A percentile compares a stretch with the other conserved stretches of the same genome.
phyloP scores from a whole-genome alignment of 2,113 vertebrate species.

The Ciconia boyciana region DNA sequence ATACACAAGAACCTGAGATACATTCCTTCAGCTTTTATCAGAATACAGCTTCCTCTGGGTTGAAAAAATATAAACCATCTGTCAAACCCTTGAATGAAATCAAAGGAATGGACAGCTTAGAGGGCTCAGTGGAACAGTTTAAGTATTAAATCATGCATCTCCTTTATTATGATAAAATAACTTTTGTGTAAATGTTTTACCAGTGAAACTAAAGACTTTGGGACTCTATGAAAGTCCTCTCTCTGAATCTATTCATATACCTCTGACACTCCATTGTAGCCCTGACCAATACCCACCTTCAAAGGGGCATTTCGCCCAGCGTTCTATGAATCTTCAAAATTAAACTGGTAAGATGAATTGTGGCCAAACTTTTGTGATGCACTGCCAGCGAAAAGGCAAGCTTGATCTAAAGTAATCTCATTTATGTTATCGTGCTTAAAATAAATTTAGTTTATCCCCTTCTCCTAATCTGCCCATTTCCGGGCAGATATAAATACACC shows the following conservation, averaged over 20 bases:
- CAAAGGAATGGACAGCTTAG: conserved; percentile 31
- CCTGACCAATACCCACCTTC: not conserved
- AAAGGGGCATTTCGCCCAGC: not conserved
- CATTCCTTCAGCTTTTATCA: conserved; percentile 44
- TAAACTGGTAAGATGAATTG: not conserved
- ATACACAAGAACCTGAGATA: conserved; percentile 23
- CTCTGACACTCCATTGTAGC: not conserved
- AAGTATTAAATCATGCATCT: conserved; percentile 44
- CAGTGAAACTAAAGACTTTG: not conserved
- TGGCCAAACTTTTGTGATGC: not conserved
- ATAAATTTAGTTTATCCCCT: not conserved
- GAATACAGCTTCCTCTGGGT: conserved; percentile 7
- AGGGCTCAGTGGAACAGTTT: conserved; percentile 30
- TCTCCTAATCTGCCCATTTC: not conserved
- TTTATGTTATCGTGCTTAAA: not conserved
- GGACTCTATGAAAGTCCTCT: not conserved
- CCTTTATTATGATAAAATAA: conserved; percentile 53
- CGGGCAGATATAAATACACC: fast-evolving
- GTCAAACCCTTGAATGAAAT: conserved; percentile 46
- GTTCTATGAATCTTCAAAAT: not conserved
- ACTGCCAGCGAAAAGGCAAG: not conserved
- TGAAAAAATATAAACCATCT: conserved; percentile 53
- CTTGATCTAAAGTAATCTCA: not conserved
- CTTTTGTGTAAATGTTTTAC: conserved; percentile 18
- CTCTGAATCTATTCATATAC: not conserved